These are phyloP conservation scores for Clarias fuscus DNA, from an alignment of 2,797 vertebrate genomes.

Conservation along the genomic window DNA sequence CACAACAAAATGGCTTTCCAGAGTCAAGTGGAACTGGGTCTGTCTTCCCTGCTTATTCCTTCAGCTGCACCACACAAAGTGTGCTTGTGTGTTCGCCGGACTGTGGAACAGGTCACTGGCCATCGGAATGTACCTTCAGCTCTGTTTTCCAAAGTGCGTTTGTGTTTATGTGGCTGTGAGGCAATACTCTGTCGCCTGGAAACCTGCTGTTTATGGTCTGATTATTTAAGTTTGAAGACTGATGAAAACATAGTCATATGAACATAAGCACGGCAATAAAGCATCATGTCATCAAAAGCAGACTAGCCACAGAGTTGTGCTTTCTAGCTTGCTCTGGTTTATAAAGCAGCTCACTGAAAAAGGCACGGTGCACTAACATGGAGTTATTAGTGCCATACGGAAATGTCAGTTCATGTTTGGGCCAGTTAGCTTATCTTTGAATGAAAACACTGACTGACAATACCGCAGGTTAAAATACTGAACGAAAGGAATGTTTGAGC, in stretches of 20 bases:
- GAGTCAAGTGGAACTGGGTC: slow-evolving; percentile 51
- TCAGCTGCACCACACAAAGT: slow-evolving; percentile 44
- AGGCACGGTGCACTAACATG: not conserved
- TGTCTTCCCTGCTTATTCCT: not conserved
- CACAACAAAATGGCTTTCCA: slow-evolving; percentile 59
- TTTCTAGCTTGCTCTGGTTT: slow-evolving; percentile 21
- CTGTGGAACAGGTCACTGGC: slow-evolving; percentile 44
- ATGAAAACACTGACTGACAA: slow-evolving; percentile 7
- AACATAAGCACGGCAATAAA: slow-evolving; percentile 37
- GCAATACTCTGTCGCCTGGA: slow-evolving; percentile 32
- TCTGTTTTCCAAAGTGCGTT: slow-evolving; percentile 21
- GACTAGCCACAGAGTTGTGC: slow-evolving; percentile 13
- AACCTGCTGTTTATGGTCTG: slow-evolving; percentile 51
- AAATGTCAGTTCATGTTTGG: slow-evolving; percentile 17
- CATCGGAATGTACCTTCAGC: slow-evolving; percentile 35
- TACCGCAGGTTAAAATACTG: slow-evolving; percentile 1
- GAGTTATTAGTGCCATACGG: not conserved
- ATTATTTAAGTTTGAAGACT: slow-evolving; percentile 50
- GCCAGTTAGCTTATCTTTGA: slow-evolving; percentile 8
- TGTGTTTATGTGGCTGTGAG: slow-evolving; percentile 11
- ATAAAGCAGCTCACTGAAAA: slow-evolving; percentile 25
- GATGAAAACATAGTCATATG: slow-evolving; percentile 47
- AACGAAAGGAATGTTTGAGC: not conserved
- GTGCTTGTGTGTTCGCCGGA: slow-evolving; percentile 45
- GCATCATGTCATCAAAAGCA: slow-evolving; percentile 25